Conservation (phyloP, 2,113 vertebrate species). For the Heterocephalus glaber region DNA sequence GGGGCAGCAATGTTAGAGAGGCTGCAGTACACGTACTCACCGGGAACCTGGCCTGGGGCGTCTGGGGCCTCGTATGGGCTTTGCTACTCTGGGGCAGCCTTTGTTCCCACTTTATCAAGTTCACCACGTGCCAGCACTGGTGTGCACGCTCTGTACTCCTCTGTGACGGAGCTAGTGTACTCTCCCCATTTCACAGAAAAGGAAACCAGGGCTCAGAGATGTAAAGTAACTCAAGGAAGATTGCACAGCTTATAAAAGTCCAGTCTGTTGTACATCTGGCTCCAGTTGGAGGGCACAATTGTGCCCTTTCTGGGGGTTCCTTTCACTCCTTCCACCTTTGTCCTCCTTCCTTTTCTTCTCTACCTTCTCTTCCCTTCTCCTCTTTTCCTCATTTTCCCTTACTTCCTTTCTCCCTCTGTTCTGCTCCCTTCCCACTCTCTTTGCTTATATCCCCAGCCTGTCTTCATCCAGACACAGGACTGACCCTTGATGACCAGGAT, state of each 20-base stretch:
- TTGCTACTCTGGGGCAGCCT: background rate
- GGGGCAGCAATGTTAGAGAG: background rate
- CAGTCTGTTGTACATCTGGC: fast-evolving
- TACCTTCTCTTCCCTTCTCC: no score
- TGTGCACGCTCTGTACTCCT: background rate
- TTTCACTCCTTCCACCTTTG: background rate
- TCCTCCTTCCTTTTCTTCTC: background rate
- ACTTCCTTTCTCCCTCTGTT: background rate
- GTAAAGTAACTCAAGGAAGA: background rate
- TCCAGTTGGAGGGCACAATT: background rate
- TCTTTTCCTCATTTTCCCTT: fast-evolving
- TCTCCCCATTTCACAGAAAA: background rate
- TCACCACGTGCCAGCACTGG: fast-evolving
- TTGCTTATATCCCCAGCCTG: background rate
- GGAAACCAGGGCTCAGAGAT: background rate
- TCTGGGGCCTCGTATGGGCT: background rate
- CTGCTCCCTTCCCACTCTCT: background rate
- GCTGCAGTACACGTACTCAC: fast-evolving
- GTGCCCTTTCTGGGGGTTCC: background rate
- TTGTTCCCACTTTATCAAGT: background rate
- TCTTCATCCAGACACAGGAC: background rate
- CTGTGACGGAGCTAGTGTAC: background rate
- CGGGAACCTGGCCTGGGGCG: fast-evolving
- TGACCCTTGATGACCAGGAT: background rate
- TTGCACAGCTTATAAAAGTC: background rate